A percentile compares a stretch with the other conserved stretches of the same genome.
Evolutionary conservation across 2,888 invertebrate genomes (phyloP).

Genomic region (Allolobophora icterica): DNA sequence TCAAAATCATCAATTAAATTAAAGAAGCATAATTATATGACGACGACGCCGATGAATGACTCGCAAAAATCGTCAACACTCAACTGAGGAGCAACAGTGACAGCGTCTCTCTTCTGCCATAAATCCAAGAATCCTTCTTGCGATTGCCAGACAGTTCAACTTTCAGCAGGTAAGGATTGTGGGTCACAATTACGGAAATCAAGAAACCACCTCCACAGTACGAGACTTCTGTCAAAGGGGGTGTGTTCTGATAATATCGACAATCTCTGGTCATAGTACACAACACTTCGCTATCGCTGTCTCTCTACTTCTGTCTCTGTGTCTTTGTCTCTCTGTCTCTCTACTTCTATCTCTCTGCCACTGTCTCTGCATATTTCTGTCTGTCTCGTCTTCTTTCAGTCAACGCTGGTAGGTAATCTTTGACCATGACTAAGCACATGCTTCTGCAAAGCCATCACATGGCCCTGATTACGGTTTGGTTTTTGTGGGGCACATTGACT

Average conservation of each 20-base stretch:
- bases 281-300: not conserved
- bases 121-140: not conserved
- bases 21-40: not conserved
- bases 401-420: too few relatives aligned
- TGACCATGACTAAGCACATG: too few relatives aligned
- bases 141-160: not conserved
- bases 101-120: not conserved
- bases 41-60: not conserved
- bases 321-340: not conserved
- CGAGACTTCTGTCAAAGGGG: not conserved
- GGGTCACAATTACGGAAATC: too few relatives aligned
- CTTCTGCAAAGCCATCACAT: too few relatives aligned
- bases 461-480: too few relatives aligned
- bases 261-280: constrained; percentile 2
- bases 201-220: not conserved
- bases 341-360: too few relatives aligned
- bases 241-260: not conserved
- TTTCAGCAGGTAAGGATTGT: too few relatives aligned
- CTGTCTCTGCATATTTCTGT: too few relatives aligned
- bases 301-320: too few relatives aligned
- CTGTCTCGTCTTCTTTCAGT: too few relatives aligned
- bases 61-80: not conserved
- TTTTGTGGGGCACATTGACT: too few relatives aligned
- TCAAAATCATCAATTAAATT: not conserved
- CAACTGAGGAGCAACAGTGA: not conserved